Evolutionary conservation across 2,113 vertebrate genomes (phyloP).

Genomic region (Centropus bengalensis): DNA sequence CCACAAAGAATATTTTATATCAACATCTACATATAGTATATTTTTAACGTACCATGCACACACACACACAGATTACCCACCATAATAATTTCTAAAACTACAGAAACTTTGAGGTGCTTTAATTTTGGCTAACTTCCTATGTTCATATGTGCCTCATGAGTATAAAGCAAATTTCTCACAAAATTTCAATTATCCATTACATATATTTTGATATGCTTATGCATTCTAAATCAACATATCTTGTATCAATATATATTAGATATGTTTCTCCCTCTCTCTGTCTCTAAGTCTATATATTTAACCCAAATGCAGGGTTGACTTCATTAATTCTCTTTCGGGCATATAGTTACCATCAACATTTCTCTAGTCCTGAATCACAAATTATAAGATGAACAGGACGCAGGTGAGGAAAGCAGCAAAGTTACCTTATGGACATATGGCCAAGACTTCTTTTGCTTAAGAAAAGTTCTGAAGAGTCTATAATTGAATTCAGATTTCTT

Average conservation of each 20-base stretch:
- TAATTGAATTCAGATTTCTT: not conserved
- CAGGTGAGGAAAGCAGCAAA: not conserved
- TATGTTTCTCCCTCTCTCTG: not conserved
- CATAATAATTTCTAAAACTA: not conserved
- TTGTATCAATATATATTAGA: not conserved
- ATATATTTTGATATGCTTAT: not conserved
- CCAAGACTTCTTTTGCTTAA: not conserved
- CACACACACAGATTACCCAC: not conserved
- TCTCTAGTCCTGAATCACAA: not conserved
- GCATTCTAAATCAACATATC: not conserved
- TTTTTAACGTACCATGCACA: not conserved
- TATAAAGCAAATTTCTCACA: not conserved
- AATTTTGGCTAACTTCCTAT: not conserved
- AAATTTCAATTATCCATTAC: not conserved
- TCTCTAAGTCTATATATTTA: not conserved
- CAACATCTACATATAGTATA: not conserved
- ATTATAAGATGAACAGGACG: not conserved
- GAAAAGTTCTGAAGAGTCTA: not conserved
- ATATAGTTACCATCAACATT: not conserved
- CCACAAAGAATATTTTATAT: not conserved
- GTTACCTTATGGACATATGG: not conserved
- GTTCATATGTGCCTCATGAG: not conserved
- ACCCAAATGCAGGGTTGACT: not conserved
- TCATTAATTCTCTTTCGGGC: not conserved
- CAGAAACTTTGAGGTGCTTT: not conserved